Evolutionary conservation across 2,888 invertebrate species (phyloP).

Genomic region (Eupithecia exiguata): DNA sequence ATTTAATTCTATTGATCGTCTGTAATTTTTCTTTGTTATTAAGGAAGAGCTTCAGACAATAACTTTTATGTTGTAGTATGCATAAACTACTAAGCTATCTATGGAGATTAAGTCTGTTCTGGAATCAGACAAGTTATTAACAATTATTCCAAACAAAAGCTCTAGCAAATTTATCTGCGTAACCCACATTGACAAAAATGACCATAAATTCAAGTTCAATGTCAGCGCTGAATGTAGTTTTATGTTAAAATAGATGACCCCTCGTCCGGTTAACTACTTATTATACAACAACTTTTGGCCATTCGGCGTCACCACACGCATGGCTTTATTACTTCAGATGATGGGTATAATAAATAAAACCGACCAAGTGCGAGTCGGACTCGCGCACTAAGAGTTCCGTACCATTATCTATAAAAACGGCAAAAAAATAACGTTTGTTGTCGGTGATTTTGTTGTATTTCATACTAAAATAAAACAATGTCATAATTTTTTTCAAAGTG

Average conservation of each 20-base stretch:
- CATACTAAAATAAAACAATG: too few relatives aligned
- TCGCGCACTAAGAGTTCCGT: too few relatives aligned
- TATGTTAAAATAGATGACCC: constrained; percentile 38
- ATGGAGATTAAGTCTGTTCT: too few relatives aligned
- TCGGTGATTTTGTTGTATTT: too few relatives aligned
- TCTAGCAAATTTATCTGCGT: not conserved
- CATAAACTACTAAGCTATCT: not conserved
- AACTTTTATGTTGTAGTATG: not conserved
- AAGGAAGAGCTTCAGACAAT: not conserved
- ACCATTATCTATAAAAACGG: too few relatives aligned
- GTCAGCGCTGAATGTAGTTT: constrained; percentile 38
- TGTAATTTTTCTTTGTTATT: too few relatives aligned
- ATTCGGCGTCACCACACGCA: constrained; percentile 21
- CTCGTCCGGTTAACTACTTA: constrained; percentile 25
- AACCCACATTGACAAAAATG: constrained; percentile 6
- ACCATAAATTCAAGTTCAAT: constrained; percentile 39
- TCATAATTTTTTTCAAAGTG: too few relatives aligned
- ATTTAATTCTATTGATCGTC: too few relatives aligned
- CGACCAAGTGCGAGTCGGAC: too few relatives aligned
- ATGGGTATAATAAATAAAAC: too few relatives aligned
- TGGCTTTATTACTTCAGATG: constrained; percentile 15
- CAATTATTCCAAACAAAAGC: not conserved
- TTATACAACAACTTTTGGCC: constrained; percentile 37
- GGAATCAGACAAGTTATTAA: too few relatives aligned
- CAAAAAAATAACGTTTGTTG: too few relatives aligned